These are phyloP conservation scores for Poeciliopsis infans DNA, from an alignment of 2,797 vertebrate genomes.

Conservation along the genomic window DNA sequence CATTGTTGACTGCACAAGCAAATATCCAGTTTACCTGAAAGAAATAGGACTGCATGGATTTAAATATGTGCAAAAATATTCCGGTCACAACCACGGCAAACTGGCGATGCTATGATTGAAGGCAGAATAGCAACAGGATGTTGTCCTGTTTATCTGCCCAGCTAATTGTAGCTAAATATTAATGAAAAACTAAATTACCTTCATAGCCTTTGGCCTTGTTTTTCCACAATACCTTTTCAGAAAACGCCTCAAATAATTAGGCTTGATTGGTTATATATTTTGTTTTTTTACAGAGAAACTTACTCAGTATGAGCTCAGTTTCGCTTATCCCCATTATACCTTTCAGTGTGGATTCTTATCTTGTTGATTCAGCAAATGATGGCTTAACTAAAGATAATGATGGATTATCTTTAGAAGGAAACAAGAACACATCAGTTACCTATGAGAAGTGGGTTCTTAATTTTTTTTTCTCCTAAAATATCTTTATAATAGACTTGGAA, in stretches of 20 bases:
- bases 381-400: too few relatives aligned
- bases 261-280: constrained; percentile 41
- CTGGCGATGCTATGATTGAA: constrained; percentile 33
- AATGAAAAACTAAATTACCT: constrained; percentile 60
- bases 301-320: constrained; percentile 35
- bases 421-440: neutral
- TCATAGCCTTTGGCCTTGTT: constrained; percentile 52
- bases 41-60: constrained; percentile 2
- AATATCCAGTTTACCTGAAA: neutral
- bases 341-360: constrained; percentile 18
- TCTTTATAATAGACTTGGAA: constrained; percentile 16
- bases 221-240: constrained; percentile 42
- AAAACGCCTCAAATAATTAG: constrained; percentile 65
- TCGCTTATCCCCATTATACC: constrained; percentile 6
- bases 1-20: too few relatives aligned
- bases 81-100: constrained; percentile 1
- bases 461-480: constrained; percentile 5
- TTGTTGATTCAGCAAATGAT: constrained; percentile 23
- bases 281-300: constrained; percentile 7
- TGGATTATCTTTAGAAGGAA: constrained; percentile 26
- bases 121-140: constrained; percentile 22
- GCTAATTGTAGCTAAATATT: constrained; percentile 67
- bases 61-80: constrained; percentile 8
- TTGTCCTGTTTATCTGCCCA: constrained; percentile 24
- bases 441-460: constrained; percentile 28